Evolutionary conservation across 2,113 vertebrate species (phyloP).

Genomic region (Ardeotis arabs): DNA sequence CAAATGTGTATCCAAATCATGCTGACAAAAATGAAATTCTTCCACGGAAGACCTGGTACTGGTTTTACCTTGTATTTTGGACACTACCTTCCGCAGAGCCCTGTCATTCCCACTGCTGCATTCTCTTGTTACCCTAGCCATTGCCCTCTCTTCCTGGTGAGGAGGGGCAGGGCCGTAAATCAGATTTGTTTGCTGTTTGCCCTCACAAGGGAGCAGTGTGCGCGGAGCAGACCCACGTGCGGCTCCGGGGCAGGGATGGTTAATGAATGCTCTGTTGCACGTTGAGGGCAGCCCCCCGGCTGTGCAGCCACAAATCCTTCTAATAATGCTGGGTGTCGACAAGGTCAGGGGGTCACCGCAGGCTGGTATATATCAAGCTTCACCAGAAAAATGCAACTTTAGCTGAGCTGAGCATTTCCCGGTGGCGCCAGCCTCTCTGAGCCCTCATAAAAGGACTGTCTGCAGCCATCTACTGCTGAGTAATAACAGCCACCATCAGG

Average conservation of each 20-base stretch:
- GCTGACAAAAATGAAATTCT: neutral
- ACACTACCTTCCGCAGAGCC: neutral
- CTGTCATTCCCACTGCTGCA: neutral
- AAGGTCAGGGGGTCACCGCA: slow-evolving; percentile 39
- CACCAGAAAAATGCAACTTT: slow-evolving; percentile 48
- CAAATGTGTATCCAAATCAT: accelerated
- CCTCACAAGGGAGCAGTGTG: neutral
- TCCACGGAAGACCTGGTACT: no score
- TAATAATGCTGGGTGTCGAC: slow-evolving; percentile 49
- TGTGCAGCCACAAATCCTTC: slow-evolving; percentile 55
- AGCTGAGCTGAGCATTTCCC: slow-evolving; percentile 57
- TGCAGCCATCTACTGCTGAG: slow-evolving; percentile 62
- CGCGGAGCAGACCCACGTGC: neutral
- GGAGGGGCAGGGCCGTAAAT: neutral
- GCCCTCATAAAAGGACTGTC: slow-evolving; percentile 80
- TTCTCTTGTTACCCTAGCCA: neutral
- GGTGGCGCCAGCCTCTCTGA: slow-evolving; percentile 79
- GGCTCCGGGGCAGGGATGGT: neutral
- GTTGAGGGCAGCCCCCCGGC: neutral
- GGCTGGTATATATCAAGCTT: slow-evolving; percentile 38
- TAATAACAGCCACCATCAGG: slow-evolving; percentile 41
- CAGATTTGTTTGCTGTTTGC: neutral
- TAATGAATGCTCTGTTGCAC: slow-evolving; percentile 22
- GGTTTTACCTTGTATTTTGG: accelerated
- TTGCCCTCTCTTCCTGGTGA: neutral